Percentiles rank a stretch among this genome's conserved stretches.
phyloP scores from a whole-genome alignment of 1,140 invertebrate species.

The Ips nitidus region DNA sequence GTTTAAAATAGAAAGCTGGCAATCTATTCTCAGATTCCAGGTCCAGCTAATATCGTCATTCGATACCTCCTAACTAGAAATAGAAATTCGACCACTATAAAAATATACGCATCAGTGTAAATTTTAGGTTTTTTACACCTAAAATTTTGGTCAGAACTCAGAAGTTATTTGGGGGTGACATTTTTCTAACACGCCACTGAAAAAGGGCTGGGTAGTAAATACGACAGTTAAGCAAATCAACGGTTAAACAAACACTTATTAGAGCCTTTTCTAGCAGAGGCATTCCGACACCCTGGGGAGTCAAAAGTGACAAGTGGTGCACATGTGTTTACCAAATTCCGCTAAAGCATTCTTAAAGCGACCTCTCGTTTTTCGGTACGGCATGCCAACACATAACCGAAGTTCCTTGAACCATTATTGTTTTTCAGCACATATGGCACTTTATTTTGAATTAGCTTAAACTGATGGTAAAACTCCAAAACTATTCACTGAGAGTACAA shows the following conservation, averaged over 20 bases:
- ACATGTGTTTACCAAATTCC: slow-evolving; percentile 47
- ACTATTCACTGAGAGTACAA: too few species aligned
- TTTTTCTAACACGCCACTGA: slow-evolving; percentile 7
- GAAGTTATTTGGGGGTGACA: too few species aligned
- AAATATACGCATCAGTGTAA: neutral
- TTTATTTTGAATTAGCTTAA: neutral
- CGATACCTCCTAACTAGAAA: slow-evolving; percentile 37
- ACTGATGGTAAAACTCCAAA: too few species aligned
- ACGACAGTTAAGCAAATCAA: slow-evolving; percentile 29
- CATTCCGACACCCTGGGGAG: slow-evolving; percentile 31
- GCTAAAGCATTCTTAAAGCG: slow-evolving; percentile 22
- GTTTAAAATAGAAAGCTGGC: slow-evolving; percentile 36
- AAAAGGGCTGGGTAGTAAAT: neutral
- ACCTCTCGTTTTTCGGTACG: slow-evolving; percentile 9
- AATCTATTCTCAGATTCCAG: slow-evolving; percentile 39
- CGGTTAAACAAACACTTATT: slow-evolving; percentile 42
- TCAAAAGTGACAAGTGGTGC: slow-evolving; percentile 43
- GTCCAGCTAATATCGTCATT: slow-evolving; percentile 37
- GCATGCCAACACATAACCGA: neutral
- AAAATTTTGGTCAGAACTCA: too few species aligned
- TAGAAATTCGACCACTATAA: slow-evolving; percentile 23
- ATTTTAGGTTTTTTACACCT: too few species aligned
- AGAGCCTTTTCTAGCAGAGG: slow-evolving; percentile 39
- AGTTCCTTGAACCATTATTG: slow-evolving; percentile 12
- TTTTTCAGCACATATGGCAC: slow-evolving; percentile 2